Percentiles rank a stretch among this genome's conserved stretches.
These are phyloP conservation scores for Acrocyrtus sp. DNA, from an alignment of 2,888 invertebrate species.

Conservation along the genomic window DNA sequence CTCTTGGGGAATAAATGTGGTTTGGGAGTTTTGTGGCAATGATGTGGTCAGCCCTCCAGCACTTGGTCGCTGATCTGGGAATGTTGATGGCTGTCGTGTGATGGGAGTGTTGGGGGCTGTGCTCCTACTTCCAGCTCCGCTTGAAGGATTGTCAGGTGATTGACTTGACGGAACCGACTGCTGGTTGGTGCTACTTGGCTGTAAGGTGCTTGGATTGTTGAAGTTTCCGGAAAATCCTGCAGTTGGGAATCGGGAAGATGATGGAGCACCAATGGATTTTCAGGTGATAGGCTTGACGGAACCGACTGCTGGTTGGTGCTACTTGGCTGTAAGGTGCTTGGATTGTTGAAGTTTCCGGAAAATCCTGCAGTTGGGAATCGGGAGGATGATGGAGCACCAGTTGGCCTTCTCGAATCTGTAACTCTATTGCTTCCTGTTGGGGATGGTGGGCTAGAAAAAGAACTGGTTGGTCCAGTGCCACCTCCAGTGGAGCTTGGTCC, in stretches of 20 bases:
- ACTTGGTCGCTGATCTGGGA: neutral
- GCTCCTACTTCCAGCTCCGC: neutral
- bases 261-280: conserved; percentile 1
- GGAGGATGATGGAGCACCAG: conserved; percentile 3
- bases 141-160: neutral
- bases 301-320: conserved; percentile 29
- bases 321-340: conserved; percentile 30
- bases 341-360: conserved; percentile 34
- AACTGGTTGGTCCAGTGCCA: no score
- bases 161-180: neutral
- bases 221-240: conserved; percentile 24
- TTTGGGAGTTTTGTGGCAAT: neutral
- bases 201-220: conserved; percentile 33
- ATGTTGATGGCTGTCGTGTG: neutral
- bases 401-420: neutral
- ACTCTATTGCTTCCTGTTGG: no score
- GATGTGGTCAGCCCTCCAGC: neutral
- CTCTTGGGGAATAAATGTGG: conserved; percentile 15
- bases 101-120: conserved; percentile 1
- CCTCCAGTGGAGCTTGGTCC: no score
- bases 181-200: conserved; percentile 36
- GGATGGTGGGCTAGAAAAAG: no score
- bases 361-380: conserved; percentile 13
- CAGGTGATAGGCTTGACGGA: neutral
- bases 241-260: neutral